Evolutionary conservation across 1,140 invertebrate genomes (phyloP), one percentile per base, ranked within the genome.

Genomic region (Antheraea pernyi): DNA sequence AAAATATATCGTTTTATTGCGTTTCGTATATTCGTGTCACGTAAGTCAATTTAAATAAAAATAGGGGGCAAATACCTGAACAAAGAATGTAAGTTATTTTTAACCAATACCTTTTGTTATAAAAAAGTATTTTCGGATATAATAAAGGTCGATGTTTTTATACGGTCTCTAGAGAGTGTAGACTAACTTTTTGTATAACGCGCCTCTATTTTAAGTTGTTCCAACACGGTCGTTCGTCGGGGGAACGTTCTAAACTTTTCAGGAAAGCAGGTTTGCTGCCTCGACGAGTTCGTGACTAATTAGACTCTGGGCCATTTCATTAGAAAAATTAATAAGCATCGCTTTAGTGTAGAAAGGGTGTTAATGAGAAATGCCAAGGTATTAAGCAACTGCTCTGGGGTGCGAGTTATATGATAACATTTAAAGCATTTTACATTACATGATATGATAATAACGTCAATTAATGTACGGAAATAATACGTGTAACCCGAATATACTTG

Each of bases 231-330:
- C 60, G 81, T 77, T 82, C 79, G 75, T 77, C 68, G 53, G 42
- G 79, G 79, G 81, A 80, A 60, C 77, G 68, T 77, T 87, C 67
- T 71, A 82, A 87, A 89, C 79, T 87, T 89, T 86, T 71, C 71
- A 73, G 69, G 66, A 73, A 73, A 85, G 76, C 74, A 76, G 80
- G 82, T 79, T 79, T 65, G 73, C 75, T 77, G 75, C 75, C 73
- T 70, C 71, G 74, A 68, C 68, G 68, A 70, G 75, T 62, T 73
- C 76, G 71, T 61, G 69, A 63, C 76, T 86, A 84, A 85, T 88
- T 88, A 86, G 73, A 53, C 73, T 65, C 70, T 75, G 69, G 70
- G 71, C 75, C 73, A 74, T 79, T 86, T 81, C 71, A 81, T 82
- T 82, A 85, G 61, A 82, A 83, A 79, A 83, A 82, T 80, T 83